These are phyloP conservation scores for Nautilus pompilius DNA, from an alignment of 1,140 invertebrate species.

Conservation along the genomic window DNA sequence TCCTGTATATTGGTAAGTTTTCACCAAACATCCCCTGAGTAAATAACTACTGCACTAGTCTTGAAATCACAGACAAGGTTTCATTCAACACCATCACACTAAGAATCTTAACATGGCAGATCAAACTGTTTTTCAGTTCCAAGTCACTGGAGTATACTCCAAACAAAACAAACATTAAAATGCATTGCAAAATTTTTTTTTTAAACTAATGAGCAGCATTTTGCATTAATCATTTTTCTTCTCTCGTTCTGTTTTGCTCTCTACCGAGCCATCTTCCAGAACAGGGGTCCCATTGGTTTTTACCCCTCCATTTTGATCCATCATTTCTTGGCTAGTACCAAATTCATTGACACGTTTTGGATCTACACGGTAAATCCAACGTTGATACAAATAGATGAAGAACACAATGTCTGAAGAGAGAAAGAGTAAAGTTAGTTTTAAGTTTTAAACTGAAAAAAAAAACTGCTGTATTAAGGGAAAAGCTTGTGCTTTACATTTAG, in stretches of 20 bases:
- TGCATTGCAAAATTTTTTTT: too few relatives aligned
- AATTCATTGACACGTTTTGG: conserved; percentile 93
- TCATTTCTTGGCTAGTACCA: conserved; percentile 68
- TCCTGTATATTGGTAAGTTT: too few relatives aligned
- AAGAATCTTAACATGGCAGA: conserved; percentile 9
- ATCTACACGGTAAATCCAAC: conserved; percentile 97
- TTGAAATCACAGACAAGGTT: not conserved
- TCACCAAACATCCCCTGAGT: too few relatives aligned
- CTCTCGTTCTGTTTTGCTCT: conserved; percentile 39
- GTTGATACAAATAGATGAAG: conserved; percentile 97
- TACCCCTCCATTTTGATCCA: conserved; percentile 37
- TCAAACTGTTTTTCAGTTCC: conserved; percentile 10
- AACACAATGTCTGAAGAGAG: conserved; percentile 86
- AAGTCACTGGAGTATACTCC: conserved; percentile 10
- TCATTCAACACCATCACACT: not conserved
- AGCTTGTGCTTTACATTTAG: too few relatives aligned
- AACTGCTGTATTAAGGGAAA: too few relatives aligned
- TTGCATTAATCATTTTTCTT: conserved; percentile 49
- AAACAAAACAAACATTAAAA: conserved; percentile 7
- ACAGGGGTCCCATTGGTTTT: not conserved
- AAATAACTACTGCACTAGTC: not conserved
- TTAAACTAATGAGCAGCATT: not conserved
- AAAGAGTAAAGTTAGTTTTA: too few relatives aligned
- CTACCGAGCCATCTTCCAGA: conserved; percentile 7
- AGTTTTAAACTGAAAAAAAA: too few relatives aligned